Evolutionary conservation across 2,797 vertebrate species (phyloP).

Genomic region (Dromococcyx pavoninus): DNA sequence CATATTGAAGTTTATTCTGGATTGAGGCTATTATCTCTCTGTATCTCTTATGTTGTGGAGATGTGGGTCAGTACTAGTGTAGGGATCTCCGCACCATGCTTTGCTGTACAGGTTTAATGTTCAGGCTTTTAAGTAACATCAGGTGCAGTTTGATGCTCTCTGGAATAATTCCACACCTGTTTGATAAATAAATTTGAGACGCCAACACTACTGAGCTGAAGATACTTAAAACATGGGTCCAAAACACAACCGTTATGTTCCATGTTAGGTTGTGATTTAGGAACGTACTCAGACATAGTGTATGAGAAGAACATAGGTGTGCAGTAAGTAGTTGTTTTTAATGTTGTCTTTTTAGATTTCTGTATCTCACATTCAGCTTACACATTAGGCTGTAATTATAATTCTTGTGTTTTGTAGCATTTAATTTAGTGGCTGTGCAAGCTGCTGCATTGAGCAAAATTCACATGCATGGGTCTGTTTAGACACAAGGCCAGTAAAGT

Average conservation of each 20-base stretch:
- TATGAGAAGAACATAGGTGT: not conserved
- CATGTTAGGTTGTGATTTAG: not conserved
- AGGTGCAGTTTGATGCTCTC: not conserved
- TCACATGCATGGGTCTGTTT: fast-evolving
- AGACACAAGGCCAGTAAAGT: not conserved
- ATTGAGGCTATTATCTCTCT: not conserved
- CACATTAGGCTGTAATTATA: not conserved
- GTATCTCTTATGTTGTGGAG: not conserved
- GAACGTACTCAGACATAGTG: not conserved
- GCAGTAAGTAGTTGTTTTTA: not conserved
- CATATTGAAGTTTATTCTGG: not conserved
- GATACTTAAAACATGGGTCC: not conserved
- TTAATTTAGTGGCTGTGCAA: not conserved
- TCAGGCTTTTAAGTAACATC: not conserved
- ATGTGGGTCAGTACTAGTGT: not conserved
- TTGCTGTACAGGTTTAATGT: fast-evolving
- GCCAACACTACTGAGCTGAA: not conserved
- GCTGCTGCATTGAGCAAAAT: not conserved
- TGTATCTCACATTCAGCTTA: not conserved
- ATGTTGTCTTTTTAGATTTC: not conserved
- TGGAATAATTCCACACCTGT: not conserved
- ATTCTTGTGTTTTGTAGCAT: not conserved
- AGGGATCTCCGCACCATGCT: not conserved
- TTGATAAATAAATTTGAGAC: not conserved
- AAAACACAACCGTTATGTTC: not conserved